Conservation (phyloP, 2,113 vertebrate genomes). For the Opisthocomus hoazin region DNA sequence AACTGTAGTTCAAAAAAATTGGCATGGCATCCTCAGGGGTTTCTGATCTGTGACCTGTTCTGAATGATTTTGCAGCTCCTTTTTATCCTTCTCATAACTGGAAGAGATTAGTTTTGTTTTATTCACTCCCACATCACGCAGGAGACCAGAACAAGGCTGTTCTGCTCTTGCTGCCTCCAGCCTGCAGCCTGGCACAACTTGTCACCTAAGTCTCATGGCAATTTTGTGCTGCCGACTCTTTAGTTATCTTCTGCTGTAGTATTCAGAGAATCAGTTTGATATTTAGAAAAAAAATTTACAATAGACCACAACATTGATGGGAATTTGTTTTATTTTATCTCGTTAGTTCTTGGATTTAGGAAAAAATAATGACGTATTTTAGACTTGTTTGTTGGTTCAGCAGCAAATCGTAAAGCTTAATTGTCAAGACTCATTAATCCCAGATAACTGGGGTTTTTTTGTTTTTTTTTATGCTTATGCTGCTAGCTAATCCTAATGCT, state of each 20-base stretch:
- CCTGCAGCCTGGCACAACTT: background rate
- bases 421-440: background rate
- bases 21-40: background rate
- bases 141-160: background rate
- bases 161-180: background rate
- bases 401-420: background rate
- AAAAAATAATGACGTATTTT: background rate
- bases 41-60: background rate
- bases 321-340: background rate
- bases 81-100: background rate
- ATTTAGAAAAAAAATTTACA: background rate
- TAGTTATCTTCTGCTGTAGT: background rate
- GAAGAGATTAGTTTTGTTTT: background rate
- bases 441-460: background rate
- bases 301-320: background rate
- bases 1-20: background rate
- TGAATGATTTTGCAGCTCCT: background rate
- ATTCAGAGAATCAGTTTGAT: background rate
- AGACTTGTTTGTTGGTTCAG: background rate
- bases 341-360: background rate
- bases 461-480: background rate
- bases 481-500: background rate
- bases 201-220: background rate
- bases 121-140: rapidly evolving
- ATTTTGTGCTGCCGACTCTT: background rate